Base-by-base conservation (phyloP, 2,797 vertebrate genomes). In the Glossophaga mutica region DNA sequence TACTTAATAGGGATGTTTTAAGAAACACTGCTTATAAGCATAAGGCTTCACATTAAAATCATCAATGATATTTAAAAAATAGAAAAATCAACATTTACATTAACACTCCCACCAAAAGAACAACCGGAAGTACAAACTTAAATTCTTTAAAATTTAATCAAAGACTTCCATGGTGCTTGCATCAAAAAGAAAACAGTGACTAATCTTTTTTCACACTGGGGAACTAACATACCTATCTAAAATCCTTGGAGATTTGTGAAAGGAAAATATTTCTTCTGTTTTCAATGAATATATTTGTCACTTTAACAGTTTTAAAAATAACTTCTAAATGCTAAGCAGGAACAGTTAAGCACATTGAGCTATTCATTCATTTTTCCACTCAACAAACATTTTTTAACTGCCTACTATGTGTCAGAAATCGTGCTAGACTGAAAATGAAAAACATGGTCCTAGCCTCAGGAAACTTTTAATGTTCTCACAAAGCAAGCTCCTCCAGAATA, bases 391-490 rank as follows among this genome's bases (percentile, higher is more conserved):
- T 87, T 91, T 96, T 97, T 83, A 97, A 81, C 82, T 95, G 93
- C 96, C 97, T 97, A 97, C 96, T 97, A 86, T 83, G 96, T 96
- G 79, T 96, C 86, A 95, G 74, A 94, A 94, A 86, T 91, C 94
- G 50, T 76, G 59, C 50, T 95, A 37, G n/a, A 93, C 9, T 67
- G 32, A 93, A 48, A 62, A 93, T 89, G 70, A 96, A 89, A 96
- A 96, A n/a, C 91, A 96, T 73, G 84, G 50, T 52, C 52, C 46
- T 16, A 42, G 32, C 6, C 19, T 84, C n/a, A 18, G 67, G 59
- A 42, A 93, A 76, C 26, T 42, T 70, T 39, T 3, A 74, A 67
- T 32, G 18, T 67, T 78, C 50, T 92, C 9, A 29, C n/a, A 85
- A 77, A 93, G 70, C 42, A n/a, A 93, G 62, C 24, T 21, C 32